A percentile compares a stretch with the other conserved stretches of the same genome.
Evolutionary conservation across 1,140 invertebrate species (phyloP).

Genomic region (Nasonia giraulti): DNA sequence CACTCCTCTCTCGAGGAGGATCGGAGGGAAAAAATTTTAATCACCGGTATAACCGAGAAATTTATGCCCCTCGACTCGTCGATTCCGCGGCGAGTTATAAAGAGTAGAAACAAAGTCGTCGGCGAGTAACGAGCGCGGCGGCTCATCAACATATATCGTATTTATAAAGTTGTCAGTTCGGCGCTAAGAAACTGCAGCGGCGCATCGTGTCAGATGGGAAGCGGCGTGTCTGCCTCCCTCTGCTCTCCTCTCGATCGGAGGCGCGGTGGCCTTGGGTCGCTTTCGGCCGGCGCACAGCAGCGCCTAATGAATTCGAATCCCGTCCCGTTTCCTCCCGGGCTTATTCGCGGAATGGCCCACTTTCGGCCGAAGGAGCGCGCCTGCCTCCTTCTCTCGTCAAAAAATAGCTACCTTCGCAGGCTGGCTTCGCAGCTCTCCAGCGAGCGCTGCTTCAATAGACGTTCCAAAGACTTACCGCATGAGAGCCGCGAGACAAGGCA

Average conservation of each 20-base stretch:
- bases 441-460: background rate
- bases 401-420: background rate
- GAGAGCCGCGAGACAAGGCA: background rate
- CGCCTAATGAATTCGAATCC: conserved; percentile 14
- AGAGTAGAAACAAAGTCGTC: no score
- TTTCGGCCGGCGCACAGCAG: background rate
- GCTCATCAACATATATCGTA: background rate
- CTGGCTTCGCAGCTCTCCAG: no score
- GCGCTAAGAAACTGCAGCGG: background rate
- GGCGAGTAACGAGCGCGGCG: no score
- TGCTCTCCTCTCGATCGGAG: no score
- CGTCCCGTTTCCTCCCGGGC: background rate
- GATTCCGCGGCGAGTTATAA: no score
- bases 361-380: background rate
- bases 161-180: conserved; percentile 31
- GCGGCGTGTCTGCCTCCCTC: background rate
- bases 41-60: background rate
- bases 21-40: no score
- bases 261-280: background rate
- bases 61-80: no score
- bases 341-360: conserved; percentile 16
- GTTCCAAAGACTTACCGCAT: conserved; percentile 36
- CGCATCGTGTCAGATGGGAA: conserved; percentile 1
- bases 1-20: no score
- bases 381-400: no score